Evolutionary conservation across 2,113 vertebrate species (phyloP).

Genomic region (Scolopax mira): DNA sequence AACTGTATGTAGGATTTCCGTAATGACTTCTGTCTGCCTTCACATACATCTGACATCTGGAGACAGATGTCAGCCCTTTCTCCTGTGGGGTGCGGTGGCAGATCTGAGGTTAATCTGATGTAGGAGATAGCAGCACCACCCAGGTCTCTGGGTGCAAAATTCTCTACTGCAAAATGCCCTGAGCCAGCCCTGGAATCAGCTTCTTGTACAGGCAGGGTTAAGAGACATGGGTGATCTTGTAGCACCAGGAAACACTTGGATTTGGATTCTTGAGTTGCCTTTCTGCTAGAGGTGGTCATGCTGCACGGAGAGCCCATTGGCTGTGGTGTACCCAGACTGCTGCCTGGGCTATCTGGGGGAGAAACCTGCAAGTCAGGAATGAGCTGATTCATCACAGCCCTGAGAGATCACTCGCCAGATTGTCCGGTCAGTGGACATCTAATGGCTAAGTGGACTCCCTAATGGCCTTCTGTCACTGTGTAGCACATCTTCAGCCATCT

Average conservation of each 20-base stretch:
- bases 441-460: not conserved
- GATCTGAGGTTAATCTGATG: not conserved
- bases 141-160: not conserved
- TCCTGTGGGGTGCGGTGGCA: not conserved
- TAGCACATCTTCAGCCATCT: not conserved
- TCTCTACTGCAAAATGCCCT: not conserved
- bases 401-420: not conserved
- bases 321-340: not conserved
- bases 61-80: not conserved
- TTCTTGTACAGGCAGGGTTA: not conserved
- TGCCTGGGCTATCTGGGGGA: not conserved
- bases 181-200: not conserved
- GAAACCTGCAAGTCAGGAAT: not conserved
- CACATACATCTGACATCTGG: too few relatives aligned
- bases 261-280: not conserved
- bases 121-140: not conserved
- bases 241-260: not conserved
- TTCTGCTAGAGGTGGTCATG: not conserved
- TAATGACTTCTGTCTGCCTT: not conserved
- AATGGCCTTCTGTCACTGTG: not conserved
- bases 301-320: not conserved
- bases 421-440: rapidly evolving
- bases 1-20: not conserved
- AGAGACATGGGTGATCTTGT: not conserved
- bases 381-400: rapidly evolving